phyloP scores from a whole-genome alignment of 1,140 invertebrate genomes.

The Bombus difficillimus region DNA sequence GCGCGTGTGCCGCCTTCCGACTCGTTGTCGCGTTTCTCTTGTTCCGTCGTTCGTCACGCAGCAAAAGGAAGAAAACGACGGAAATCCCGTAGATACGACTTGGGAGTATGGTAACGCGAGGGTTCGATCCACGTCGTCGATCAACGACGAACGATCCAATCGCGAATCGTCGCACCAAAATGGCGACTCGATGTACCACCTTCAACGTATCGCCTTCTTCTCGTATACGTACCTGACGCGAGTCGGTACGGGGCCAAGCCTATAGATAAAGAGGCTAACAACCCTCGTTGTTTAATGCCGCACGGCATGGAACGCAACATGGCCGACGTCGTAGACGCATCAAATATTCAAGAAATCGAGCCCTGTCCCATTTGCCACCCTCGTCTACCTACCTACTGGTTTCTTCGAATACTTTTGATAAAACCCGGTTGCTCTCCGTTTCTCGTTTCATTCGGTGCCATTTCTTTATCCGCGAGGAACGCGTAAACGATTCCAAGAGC shows the following conservation, averaged over 20 bases:
- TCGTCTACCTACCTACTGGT: no score
- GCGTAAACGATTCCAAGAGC: background rate
- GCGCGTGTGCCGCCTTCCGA: background rate
- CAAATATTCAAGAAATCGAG: conserved; percentile 79
- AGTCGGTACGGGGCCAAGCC: conserved; percentile 40
- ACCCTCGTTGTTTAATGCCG: conserved; percentile 80
- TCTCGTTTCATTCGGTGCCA: background rate
- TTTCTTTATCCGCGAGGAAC: background rate
- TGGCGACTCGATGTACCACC: background rate
- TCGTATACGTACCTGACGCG: background rate
- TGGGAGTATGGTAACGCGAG: background rate
- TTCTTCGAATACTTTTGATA: background rate
- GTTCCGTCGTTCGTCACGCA: background rate
- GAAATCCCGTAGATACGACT: background rate
- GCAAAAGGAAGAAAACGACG: background rate
- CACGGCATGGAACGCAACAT: conserved; percentile 73
- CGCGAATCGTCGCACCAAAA: background rate
- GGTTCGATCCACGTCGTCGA: background rate
- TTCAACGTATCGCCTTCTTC: conserved; percentile 32
- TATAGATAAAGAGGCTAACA: conserved; percentile 81
- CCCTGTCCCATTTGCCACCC: conserved; percentile 24
- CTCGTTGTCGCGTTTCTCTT: background rate
- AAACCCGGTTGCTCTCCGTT: background rate
- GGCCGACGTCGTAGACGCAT: conserved; percentile 72
- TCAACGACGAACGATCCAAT: background rate